Evolutionary conservation across 2,888 invertebrate genomes (phyloP), one percentile per base, ranked within the genome.

Genomic region (Coecobrya sp.): DNA sequence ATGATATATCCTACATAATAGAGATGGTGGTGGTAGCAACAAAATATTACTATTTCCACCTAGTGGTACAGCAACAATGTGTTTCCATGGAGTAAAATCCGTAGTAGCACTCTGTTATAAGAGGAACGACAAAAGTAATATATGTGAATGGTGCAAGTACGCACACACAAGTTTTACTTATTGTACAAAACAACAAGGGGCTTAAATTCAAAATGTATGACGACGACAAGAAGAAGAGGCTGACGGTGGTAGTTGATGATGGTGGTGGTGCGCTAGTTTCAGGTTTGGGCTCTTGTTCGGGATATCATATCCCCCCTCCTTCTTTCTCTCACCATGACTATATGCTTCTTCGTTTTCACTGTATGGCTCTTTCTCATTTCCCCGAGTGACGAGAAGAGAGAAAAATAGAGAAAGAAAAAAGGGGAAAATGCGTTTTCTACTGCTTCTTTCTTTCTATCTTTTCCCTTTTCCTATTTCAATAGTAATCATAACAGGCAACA

Each of bases 11-110:
- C 10, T 49, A 22, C 19, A 55, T 81, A 45, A 52, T 22, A n/a
- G 22, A 25, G 42, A 10, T 5, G 27, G n/a, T n/a, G 11, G 22
- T 55, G 55, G 81, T 55, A n/a, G 81, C 55, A 82, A 62, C 25
- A 42, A n/a, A 73, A 27, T 81, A 30, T 81, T 16, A n/a, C 81
- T 55, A 25, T 45, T 79, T 79, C 52, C 55, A 76, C 25, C 52
- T 27, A 70, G 70, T n/a, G 36, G 59, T 76, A 87, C 76, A 73
- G 86, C 76, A 76, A 49, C 49, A 49, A 49, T 49, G 49, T 88
- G 59, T 59, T 59, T 13, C 59, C 13, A 13, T 49, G 65, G 27
- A 27, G 65, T 30, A 65, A 30, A 13, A 27, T 27, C 49, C 49
- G 7, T 49, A 49, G 22, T 11, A 49, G 22, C 1, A 30, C 65